Evolutionary conservation across 2,113 vertebrate genomes (phyloP), one percentile per base, ranked within the genome.

Genomic region (Malurus melanocephalus): DNA sequence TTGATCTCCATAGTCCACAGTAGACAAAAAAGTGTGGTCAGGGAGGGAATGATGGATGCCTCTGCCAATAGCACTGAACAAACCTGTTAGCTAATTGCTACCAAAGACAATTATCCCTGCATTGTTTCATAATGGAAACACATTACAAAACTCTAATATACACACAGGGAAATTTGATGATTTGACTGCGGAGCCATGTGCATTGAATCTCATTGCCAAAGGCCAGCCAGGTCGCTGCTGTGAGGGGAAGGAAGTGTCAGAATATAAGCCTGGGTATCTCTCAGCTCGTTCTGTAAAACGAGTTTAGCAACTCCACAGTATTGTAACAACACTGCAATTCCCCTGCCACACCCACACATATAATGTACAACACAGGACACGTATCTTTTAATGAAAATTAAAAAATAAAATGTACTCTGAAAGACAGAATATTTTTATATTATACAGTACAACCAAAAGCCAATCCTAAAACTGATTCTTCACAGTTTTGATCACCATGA

Each of bases 1-100:
- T 99, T 98, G 98, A 99, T 99, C 98, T 98, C 97, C 94, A 96
- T 95, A 97, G 97, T 96, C 97, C 85, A 94, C 96, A 95, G 97
- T 84, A 97, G 98, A 98, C 97, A 97, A 97, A 97, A 95, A 97
- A 98, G 97, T 96, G 96, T 97, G 97, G 97, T 97, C 95, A 94
- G 96, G 96, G 96, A 97, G 96, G 97, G 96, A 95, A 97, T 98
- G 99, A 99, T 98, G 97, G 98, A 99, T 99, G 98, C 90, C 92
- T 98, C 97, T 99, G 98, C 98, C 98, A 98, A 98, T 98, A 99
- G 98, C 97, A 97, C 97, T 98, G 98, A 98, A 98, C 98, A 98
- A 99, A 98, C 98, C 98, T 98, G 98, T 98, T 98, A 98, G 98
- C 98, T 99, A 99, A 99, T 98, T 98, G 98, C 98, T 98, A 98